A percentile compares a stretch with the other conserved stretches of the same genome.
Conservation (phyloP, 2,113 vertebrate species). For the Pelmatolapia mariae region DNA sequence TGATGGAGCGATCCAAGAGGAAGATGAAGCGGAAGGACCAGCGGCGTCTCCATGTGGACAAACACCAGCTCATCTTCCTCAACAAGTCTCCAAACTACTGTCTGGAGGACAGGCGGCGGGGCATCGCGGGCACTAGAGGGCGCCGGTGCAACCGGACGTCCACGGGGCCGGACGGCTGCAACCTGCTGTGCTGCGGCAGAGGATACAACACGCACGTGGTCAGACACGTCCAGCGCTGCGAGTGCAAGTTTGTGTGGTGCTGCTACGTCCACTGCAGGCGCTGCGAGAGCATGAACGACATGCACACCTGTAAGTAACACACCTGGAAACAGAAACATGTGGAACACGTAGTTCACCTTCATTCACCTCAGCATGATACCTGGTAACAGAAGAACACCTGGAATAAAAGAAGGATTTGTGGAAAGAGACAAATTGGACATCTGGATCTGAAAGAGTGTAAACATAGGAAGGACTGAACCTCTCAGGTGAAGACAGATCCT, state of each 20-base stretch:
- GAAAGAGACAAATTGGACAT: neutral
- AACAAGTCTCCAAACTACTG: constrained; percentile 96
- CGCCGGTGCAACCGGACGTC: constrained; percentile 89
- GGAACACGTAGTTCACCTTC: neutral
- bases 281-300: constrained; percentile 94
- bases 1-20: constrained; percentile 77
- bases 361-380: neutral
- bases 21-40: constrained; percentile 81
- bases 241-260: constrained; percentile 98
- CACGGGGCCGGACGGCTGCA: constrained; percentile 80
- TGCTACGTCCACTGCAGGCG: constrained; percentile 91
- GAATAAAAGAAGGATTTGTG: neutral
- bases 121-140: constrained; percentile 85
- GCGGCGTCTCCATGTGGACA: constrained; percentile 64
- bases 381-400: neutral
- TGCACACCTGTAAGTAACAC: constrained; percentile 90
- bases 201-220: constrained; percentile 96
- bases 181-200: constrained; percentile 90
- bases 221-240: constrained; percentile 85
- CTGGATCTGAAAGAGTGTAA: neutral
- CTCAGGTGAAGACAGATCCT: neutral
- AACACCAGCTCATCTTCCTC: constrained; percentile 85
- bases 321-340: neutral
- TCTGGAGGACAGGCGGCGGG: constrained; percentile 79
- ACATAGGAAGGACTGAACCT: neutral